Evolutionary conservation across 23 tunicate species (phyloP).

Genomic region (Clavelina lepadiformis): DNA sequence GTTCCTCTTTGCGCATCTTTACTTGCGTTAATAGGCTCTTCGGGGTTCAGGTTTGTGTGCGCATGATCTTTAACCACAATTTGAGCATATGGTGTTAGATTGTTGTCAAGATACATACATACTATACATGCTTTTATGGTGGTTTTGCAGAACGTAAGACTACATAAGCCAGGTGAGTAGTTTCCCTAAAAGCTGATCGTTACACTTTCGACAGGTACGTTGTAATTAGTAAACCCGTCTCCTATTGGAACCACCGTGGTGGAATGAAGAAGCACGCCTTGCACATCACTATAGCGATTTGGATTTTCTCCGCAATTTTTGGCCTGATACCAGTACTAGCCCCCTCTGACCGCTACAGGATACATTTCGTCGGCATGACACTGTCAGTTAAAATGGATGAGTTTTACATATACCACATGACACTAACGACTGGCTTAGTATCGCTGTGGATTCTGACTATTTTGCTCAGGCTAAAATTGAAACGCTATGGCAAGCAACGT

Average conservation of each 20-base stretch:
- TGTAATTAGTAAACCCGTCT: constrained; percentile 9
- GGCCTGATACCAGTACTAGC: constrained; percentile 19
- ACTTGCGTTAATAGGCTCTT: constrained; percentile 6
- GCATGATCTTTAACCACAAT: no score
- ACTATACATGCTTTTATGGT: no score
- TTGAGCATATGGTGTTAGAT: no score
- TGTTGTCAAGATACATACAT: no score
- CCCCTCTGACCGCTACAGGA: constrained; percentile 17
- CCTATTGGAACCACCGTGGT: constrained; percentile 8
- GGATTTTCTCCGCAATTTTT: constrained; percentile 9
- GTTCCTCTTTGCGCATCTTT: constrained; percentile 26
- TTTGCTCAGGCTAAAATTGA: neutral
- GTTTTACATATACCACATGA: constrained; percentile 9
- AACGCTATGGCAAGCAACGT: neutral
- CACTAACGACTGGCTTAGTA: neutral
- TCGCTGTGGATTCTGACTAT: constrained; percentile 18
- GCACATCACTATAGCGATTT: constrained; percentile 1
- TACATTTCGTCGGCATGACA: constrained; percentile 33
- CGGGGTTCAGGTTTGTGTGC: constrained; percentile 28
- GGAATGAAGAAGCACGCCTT: neutral
- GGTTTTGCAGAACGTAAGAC: no score
- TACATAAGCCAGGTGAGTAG: no score
- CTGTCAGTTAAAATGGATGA: constrained; percentile 28
- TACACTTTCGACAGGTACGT: constrained; percentile 9
- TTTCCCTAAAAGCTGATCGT: no score